Evolutionary conservation across 2,888 invertebrate genomes (phyloP).

Genomic region (Iphiclides podalirius): DNA sequence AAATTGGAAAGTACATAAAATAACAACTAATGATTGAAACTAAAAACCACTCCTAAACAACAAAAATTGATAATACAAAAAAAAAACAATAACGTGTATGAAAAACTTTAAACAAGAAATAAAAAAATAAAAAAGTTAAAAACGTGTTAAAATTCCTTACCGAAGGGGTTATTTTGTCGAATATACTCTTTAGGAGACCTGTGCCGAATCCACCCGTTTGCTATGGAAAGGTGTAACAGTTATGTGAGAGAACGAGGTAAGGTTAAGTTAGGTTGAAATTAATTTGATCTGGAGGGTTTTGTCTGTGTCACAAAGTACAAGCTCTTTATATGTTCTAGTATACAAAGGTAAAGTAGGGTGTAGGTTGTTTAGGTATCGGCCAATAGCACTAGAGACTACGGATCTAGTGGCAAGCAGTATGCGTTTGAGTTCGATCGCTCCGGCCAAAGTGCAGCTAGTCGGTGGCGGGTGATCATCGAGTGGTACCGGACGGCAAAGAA

Average conservation of each 20-base stretch:
- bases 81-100: constrained; percentile 62
- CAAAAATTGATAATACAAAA: constrained; percentile 54
- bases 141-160: constrained; percentile 81
- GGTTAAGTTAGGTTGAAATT: constrained; percentile 66
- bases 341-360: constrained; percentile 59
- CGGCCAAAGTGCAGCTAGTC: constrained; percentile 63
- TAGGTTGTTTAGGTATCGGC: constrained; percentile 76
- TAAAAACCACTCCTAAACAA: constrained; percentile 61
- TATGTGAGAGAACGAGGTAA: constrained; percentile 76
- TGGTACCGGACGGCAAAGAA: constrained; percentile 56
- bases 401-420: constrained; percentile 78
- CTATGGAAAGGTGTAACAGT: constrained; percentile 80
- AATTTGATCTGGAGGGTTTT: constrained; percentile 62
- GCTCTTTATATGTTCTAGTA: constrained; percentile 76
- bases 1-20: constrained; percentile 42
- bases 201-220: constrained; percentile 80
- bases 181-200: constrained; percentile 81
- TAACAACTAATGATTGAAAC: constrained; percentile 62
- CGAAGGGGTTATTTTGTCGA: constrained; percentile 82
- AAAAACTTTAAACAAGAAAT: constrained; percentile 55
- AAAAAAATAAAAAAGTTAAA: constrained; percentile 60
- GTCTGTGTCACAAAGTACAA: constrained; percentile 80
- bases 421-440: constrained; percentile 75
- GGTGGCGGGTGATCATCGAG: constrained; percentile 66
- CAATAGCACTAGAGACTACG: constrained; percentile 79